Evolutionary conservation across 2,797 vertebrate genomes (phyloP).

Genomic region (Passerculus sandwichensis): DNA sequence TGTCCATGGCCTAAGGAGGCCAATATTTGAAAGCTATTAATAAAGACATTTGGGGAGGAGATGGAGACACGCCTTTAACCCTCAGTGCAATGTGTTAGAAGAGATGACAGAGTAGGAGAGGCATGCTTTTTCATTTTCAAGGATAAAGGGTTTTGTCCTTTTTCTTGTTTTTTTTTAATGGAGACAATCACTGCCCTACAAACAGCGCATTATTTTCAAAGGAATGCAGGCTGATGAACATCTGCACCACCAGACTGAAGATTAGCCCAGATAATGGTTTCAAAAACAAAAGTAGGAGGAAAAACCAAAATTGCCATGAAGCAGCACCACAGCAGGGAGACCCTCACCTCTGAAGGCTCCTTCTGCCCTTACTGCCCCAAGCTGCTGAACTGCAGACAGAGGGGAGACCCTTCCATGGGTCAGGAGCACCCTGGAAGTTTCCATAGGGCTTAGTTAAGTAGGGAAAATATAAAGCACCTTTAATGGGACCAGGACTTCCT

Average conservation of each 20-base stretch:
- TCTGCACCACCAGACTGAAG: background rate
- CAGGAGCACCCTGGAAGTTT: background rate
- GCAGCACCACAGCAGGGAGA: background rate
- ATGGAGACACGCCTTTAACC: constrained; percentile 61
- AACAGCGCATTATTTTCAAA: constrained; percentile 52
- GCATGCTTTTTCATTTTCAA: background rate
- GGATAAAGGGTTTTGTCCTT: background rate
- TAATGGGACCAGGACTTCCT: background rate
- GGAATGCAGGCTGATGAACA: constrained; percentile 31
- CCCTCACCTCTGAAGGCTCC: background rate
- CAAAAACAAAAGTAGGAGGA: background rate
- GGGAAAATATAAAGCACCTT: background rate
- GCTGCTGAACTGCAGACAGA: background rate
- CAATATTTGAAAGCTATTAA: constrained; percentile 62
- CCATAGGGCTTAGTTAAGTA: background rate
- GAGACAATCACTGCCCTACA: constrained; percentile 2
- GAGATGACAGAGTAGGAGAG: constrained; percentile 21
- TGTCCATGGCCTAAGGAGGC: constrained; percentile 63
- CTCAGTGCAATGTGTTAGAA: background rate
- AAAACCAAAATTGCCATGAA: background rate
- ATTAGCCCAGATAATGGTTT: constrained; percentile 16
- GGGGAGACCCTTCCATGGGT: background rate
- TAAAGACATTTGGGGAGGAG: constrained; percentile 64
- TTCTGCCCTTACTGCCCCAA: background rate
- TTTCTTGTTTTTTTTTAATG: background rate